phyloP scores from a whole-genome alignment of 2,797 vertebrate genomes.

The Neopelma chrysocephalum region DNA sequence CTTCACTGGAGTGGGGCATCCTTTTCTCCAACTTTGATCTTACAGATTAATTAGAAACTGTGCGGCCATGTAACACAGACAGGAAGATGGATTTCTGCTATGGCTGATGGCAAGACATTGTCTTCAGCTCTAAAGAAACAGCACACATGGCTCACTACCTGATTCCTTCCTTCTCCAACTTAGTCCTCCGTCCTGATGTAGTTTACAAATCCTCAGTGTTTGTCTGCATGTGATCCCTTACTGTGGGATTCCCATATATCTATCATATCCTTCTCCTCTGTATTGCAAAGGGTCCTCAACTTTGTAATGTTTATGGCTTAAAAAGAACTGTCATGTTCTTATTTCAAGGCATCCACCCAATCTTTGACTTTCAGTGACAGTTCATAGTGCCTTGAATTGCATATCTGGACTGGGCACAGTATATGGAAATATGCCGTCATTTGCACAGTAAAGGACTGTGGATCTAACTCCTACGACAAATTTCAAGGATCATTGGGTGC shows the following conservation, averaged over 20 bases:
- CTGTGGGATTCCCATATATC: not conserved
- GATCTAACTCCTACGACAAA: not conserved
- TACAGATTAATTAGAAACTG: not conserved
- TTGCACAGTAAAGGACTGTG: not conserved
- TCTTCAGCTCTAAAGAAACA: not conserved
- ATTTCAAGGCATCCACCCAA: not conserved
- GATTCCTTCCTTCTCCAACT: not conserved
- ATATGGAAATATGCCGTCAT: not conserved
- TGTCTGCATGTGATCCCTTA: not conserved
- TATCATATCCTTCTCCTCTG: not conserved
- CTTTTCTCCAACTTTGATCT: not conserved
- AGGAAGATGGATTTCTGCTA: not conserved
- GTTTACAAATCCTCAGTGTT: not conserved
- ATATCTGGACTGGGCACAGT: not conserved
- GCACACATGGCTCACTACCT: rapidly evolving
- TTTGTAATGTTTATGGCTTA: not conserved
- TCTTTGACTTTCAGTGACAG: not conserved
- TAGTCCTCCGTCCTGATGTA: not conserved
- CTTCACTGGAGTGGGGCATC: not conserved
- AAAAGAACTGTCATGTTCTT: not conserved
- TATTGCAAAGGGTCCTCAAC: not conserved
- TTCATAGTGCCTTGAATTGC: not conserved
- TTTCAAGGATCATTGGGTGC: not conserved
- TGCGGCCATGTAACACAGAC: not conserved
- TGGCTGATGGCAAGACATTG: not conserved